These are phyloP conservation scores for Leuciscus idus DNA, from an alignment of 2,113 vertebrate species.

Conservation along the genomic window DNA sequence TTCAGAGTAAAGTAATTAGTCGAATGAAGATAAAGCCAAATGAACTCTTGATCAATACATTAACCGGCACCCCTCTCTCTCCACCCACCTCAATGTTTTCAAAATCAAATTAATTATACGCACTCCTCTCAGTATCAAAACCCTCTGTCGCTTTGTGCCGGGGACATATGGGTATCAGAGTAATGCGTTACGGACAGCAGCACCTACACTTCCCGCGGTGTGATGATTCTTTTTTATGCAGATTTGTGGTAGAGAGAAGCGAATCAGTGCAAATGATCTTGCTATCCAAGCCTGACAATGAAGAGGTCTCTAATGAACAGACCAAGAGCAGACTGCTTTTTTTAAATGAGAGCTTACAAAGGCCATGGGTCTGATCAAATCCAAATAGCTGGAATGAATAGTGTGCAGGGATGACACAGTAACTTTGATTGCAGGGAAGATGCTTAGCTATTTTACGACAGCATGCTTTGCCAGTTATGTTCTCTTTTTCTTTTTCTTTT, in stretches of 20 bases:
- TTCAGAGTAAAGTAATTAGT: conserved; percentile 66
- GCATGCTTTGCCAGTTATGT: background rate
- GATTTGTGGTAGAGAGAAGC: conserved; percentile 52
- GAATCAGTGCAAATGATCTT: conserved; percentile 63
- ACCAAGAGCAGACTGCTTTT: conserved; percentile 66
- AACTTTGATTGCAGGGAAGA: conserved; percentile 46
- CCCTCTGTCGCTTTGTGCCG: conserved; percentile 46
- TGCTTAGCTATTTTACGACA: conserved; percentile 49
- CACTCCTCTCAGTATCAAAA: conserved; percentile 55
- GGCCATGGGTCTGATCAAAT: conserved; percentile 57
- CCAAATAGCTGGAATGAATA: conserved; percentile 63
- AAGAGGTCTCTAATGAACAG: conserved; percentile 65
- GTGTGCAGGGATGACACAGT: conserved; percentile 24
- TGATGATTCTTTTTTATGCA: conserved; percentile 61
- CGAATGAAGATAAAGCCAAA: conserved; percentile 59
- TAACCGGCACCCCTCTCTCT: conserved; percentile 39
- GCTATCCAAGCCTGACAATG: conserved; percentile 59
- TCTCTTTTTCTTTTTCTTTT: background rate
- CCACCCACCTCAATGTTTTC: conserved; percentile 49
- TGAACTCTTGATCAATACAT: conserved; percentile 62
- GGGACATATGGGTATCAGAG: conserved; percentile 54
- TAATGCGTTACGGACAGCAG: conserved; percentile 43
- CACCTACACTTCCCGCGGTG: conserved; percentile 52
- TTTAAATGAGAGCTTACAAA: conserved; percentile 65
- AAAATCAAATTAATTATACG: conserved; percentile 65